Evolutionary conservation across 2,797 vertebrate species (phyloP).

Genomic region (Acipenser ruthenus): DNA sequence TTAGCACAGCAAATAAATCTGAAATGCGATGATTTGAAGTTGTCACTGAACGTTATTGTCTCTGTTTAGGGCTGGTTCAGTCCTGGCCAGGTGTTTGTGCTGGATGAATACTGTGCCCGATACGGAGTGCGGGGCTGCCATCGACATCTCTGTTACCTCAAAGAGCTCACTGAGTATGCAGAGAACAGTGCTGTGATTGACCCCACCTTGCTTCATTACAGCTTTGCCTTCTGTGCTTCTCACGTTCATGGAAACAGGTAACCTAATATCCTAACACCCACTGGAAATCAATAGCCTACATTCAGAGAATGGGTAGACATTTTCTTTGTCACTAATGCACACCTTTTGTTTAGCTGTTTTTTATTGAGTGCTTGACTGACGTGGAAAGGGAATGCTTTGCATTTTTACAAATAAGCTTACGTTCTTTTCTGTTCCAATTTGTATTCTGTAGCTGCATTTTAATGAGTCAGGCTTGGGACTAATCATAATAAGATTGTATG

Average conservation of each 20-base stretch:
- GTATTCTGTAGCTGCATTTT: neutral
- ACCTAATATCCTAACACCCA: slow-evolving; percentile 30
- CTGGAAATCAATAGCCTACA: slow-evolving; percentile 22
- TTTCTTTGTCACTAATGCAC: neutral
- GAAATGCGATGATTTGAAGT: neutral
- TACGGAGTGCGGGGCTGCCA: slow-evolving; percentile 89
- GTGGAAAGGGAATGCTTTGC: neutral
- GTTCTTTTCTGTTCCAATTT: neutral
- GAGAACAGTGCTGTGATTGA: slow-evolving; percentile 83
- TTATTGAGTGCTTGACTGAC: slow-evolving; percentile 2
- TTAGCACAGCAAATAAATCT: no score
- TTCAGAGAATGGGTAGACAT: neutral
- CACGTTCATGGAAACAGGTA: slow-evolving; percentile 97
- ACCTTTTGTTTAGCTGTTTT: slow-evolving; percentile 3
- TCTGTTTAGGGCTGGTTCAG: slow-evolving; percentile 89
- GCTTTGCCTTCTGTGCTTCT: slow-evolving; percentile 95
- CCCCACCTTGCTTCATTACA: slow-evolving; percentile 94
- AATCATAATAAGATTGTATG: no score
- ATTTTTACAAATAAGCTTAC: neutral
- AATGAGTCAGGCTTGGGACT: no score
- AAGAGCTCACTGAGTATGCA: slow-evolving; percentile 83
- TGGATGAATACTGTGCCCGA: slow-evolving; percentile 93
- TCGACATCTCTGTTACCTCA: slow-evolving; percentile 90
- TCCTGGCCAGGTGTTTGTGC: slow-evolving; percentile 89
- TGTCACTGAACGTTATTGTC: slow-evolving; percentile 20